Base-by-base conservation (phyloP, 2,888 invertebrate genomes). In the Venusia cambrica region DNA sequence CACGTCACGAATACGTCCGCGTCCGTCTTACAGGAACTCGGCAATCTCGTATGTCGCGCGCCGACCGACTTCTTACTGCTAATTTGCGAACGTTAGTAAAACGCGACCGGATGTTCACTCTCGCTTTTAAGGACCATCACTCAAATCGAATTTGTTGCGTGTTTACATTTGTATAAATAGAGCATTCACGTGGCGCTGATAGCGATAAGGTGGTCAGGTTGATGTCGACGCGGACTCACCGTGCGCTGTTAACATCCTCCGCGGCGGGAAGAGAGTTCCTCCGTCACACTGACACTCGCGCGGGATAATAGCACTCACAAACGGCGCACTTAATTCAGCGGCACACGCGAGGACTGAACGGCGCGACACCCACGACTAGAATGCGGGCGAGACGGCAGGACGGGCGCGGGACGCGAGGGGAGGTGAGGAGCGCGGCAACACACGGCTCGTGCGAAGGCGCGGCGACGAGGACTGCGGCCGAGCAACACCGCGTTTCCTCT, bases 221-320 rank as follows among this genome's bases (percentile, higher is more conserved):
- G 62, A 55, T 62, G 63, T 63, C 53, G 55, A 51, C 58, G 58
- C 54, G 57, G 61, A 85, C 87, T 87, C 76, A 87, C 87, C 87
- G 84, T 84, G 78, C 70, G 83, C 87, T 87, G 85, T 81, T 83
- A 85, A 85, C 87, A 87, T 87, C 84, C 85, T 87, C 87, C 73
- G 83, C 74, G 73, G 67, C 67, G 59, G 69, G 69, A 59, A 63
- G 71, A 74, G 52, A 73, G 77, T 66, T 77, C 73, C 78, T 77
- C 72, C 69, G 74, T 73, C 74, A 79, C 84, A 84, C 84, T 79
- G 79, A 79, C 84, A 85, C 87, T 79, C 75, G 84, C 67, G 78
- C 77, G 76, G 73, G 77, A 80, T 76, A 59, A 60, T 66, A 83
- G 80, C 85, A 85, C 85, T 81, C 83, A 85, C 85, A 81, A 81